Conservation (phyloP, 2,113 vertebrate species). For the Lepisosteus oculatus region DNA sequence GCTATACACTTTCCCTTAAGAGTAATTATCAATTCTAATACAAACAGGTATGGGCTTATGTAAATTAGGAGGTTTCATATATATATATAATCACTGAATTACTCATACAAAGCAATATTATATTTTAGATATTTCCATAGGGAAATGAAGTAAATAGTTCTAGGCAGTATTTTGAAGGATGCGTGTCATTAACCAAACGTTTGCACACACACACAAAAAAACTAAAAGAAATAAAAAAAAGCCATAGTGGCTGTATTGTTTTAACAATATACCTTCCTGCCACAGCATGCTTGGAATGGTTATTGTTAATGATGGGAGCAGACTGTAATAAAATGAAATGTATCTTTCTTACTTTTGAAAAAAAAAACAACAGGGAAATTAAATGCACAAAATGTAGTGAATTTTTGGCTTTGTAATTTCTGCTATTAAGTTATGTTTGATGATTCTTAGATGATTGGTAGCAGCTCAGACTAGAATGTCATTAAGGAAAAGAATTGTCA, state of each 20-base stretch:
- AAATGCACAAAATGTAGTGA: constrained; percentile 18
- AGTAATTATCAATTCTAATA: not conserved
- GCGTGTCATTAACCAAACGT: constrained; percentile 11
- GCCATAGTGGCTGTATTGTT: constrained; percentile 9
- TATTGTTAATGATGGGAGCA: not conserved
- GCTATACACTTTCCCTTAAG: constrained; percentile 2
- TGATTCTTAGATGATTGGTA: constrained; percentile 7
- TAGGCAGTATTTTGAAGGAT: not conserved
- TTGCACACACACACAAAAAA: constrained; percentile 1
- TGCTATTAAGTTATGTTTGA: constrained; percentile 1
- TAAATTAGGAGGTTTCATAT: not conserved
- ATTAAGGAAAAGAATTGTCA: not conserved
- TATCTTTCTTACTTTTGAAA: constrained; percentile 11
- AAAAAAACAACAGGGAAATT: constrained; percentile 10
- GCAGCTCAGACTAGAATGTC: constrained; percentile 15
- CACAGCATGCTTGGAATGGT: not conserved
- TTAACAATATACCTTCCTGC: not conserved
- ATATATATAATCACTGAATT: constrained; percentile 4
- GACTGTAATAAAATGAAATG: constrained; percentile 13
- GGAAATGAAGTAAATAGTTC: constrained; percentile 9
- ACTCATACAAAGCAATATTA: constrained; percentile 16
- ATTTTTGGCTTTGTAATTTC: not conserved
- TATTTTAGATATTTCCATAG: constrained; percentile 14
- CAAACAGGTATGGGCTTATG: not conserved
- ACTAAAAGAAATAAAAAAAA: not conserved